Percentiles rank a stretch among this genome's conserved stretches.
Conservation (phyloP, 2,113 vertebrate species). For the Neomonachus schauinslandi region DNA sequence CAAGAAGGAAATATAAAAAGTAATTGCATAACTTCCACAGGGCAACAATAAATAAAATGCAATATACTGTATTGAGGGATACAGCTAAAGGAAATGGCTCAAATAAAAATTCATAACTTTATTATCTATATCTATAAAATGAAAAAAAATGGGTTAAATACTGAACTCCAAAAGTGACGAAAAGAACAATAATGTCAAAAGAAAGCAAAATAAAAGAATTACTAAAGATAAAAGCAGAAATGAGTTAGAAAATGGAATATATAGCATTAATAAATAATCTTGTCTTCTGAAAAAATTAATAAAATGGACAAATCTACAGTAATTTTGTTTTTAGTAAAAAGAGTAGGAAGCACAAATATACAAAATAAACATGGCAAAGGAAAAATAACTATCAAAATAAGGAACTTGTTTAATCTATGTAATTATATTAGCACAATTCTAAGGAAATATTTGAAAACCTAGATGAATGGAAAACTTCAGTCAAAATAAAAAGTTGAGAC, state of each 20-base stretch:
- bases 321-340: not conserved
- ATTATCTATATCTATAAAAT: not conserved
- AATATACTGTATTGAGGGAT: not conserved
- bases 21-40: not conserved
- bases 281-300: not conserved
- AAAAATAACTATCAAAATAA: not conserved
- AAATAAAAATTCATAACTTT: not conserved
- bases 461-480: not conserved
- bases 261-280: not conserved
- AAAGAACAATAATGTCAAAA: not conserved
- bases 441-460: not conserved
- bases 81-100: not conserved
- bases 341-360: not conserved
- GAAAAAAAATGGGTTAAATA: not conserved
- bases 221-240: not conserved
- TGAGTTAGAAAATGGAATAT: not conserved
- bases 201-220: not conserved
- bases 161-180: not conserved
- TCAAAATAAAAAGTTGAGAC: conserved; percentile 7
- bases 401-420: not conserved
- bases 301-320: not conserved
- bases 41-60: not conserved
- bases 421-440: not conserved
- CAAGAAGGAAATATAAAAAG: conserved; percentile 19
- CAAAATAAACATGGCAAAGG: not conserved